phyloP scores from a whole-genome alignment of 2,888 invertebrate genomes.

The Branchipolynoe longqiensis region DNA sequence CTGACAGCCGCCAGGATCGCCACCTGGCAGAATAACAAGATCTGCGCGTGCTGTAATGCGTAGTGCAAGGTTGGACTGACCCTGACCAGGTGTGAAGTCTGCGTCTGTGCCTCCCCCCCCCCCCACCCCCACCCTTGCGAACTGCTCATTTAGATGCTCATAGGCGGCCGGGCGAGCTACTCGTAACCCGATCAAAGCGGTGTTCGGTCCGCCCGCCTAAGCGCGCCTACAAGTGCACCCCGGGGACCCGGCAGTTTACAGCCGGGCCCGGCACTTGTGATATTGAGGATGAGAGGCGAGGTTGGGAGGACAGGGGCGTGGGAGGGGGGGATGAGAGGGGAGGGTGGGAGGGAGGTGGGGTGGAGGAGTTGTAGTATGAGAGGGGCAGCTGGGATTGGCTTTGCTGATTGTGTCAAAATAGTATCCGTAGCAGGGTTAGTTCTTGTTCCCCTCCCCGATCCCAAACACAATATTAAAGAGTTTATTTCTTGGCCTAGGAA shows the following conservation, averaged over 20 bases:
- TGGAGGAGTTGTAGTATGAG: too few species aligned
- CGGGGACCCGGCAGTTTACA: slow-evolving; percentile 2
- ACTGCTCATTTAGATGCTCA: not conserved
- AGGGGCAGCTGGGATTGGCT: too few species aligned
- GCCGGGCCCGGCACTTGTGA: not conserved
- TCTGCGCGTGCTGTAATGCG: too few species aligned
- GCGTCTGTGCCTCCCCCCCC: not conserved
- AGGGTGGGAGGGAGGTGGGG: not conserved
- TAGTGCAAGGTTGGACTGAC: too few species aligned
- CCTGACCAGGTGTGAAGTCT: not conserved
- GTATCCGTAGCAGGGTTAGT: too few species aligned
- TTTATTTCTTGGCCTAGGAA: too few species aligned
- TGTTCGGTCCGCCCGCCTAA: not conserved
- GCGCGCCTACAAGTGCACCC: not conserved
- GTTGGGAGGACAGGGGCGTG: not conserved
- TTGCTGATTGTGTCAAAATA: too few species aligned
- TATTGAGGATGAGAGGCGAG: not conserved
- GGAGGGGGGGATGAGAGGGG: not conserved
- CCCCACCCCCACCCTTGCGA: not conserved
- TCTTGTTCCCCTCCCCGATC: too few species aligned
- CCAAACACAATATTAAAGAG: too few species aligned
- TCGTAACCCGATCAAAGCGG: slow-evolving; percentile 5
- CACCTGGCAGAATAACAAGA: too few species aligned
- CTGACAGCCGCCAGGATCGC: too few species aligned
- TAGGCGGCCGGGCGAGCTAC: not conserved